Evolutionary conservation across 2,113 vertebrate genomes (phyloP).

Genomic region (Narcine bancroftii): DNA sequence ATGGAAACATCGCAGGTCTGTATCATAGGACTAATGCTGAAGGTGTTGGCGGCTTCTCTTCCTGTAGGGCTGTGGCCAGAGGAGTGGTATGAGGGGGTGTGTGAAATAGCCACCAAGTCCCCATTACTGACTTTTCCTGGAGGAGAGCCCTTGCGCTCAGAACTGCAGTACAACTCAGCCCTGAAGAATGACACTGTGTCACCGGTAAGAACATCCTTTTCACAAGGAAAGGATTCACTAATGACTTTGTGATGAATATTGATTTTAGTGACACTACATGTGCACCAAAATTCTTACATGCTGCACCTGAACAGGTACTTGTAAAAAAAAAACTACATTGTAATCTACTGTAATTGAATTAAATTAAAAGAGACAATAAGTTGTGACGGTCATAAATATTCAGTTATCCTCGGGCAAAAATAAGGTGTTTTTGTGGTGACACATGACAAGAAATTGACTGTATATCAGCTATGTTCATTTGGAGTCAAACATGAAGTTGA

Average conservation of each 20-base stretch:
- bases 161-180: constrained; percentile 93
- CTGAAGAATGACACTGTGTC: constrained; percentile 95
- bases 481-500: background rate
- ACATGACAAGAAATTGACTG: background rate
- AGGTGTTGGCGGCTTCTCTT: background rate
- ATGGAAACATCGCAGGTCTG: too few relatives aligned
- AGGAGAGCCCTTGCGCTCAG: constrained; percentile 87
- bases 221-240: too few relatives aligned
- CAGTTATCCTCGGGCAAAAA: too few relatives aligned
- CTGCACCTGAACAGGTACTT: too few relatives aligned
- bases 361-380: too few relatives aligned
- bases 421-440: background rate
- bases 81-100: constrained; percentile 95
- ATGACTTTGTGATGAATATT: too few relatives aligned
- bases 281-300: too few relatives aligned
- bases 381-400: too few relatives aligned
- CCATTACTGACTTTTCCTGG: constrained; percentile 90
- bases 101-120: constrained; percentile 92
- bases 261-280: too few relatives aligned
- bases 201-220: constrained; percentile 55
- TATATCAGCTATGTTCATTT: background rate
- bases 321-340: too few relatives aligned
- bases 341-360: too few relatives aligned
- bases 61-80: constrained; percentile 86
- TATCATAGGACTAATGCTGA: background rate